Evolutionary conservation across 2,113 vertebrate genomes (phyloP), one percentile per base, ranked within the genome.

Genomic region (Otolemur garnettii): DNA sequence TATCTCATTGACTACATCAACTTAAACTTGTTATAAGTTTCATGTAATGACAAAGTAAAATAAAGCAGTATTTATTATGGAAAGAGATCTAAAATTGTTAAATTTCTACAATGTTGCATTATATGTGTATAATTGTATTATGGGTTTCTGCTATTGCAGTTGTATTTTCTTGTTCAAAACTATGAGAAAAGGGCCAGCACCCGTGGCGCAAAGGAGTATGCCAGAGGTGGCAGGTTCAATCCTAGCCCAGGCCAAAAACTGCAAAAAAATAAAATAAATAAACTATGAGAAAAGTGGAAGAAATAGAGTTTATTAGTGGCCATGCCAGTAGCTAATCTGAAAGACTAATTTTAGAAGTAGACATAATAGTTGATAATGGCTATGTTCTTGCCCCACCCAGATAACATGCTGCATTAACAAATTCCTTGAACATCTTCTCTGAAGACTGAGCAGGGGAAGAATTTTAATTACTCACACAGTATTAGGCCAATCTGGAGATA

Each of bases 101-200:
- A 1, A 78, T 74, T 80, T 93, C 55, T 84, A n/a, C 1, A 96
- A 7, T n/a, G 14, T 86, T 45, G 9, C 4, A 11, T n/a, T 87
- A 50, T 14, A 24, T 33, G 12, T 68, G 4, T 69, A 5, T 8
- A n/a, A 59, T 24, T 55, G 3, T 35, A 59, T 53, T 11, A 53
- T 38, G n/a, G 69, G 11, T 64, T 15, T 93, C 26, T 87, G 8
- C 62, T 45, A 84, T 28, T 75, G 7, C 4, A 83, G 22, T 80
- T 35, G 6, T 68, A 78, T 88, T 88, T 88, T 86, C 74, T 85
- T 85, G 72, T n/a, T 95, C 50, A 79, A 92, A 94, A 79, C n/a
- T 66, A 69, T 57, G 59, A 95, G 68, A 68, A 30, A 28, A 19
- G 26, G 38, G 38, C 38, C 38, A 38, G 38, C 38, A 38, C 38